Evolutionary conservation across 2,113 vertebrate genomes (phyloP), one percentile per base, ranked within the genome.

Genomic region (Datnioides undecimradiatus): DNA sequence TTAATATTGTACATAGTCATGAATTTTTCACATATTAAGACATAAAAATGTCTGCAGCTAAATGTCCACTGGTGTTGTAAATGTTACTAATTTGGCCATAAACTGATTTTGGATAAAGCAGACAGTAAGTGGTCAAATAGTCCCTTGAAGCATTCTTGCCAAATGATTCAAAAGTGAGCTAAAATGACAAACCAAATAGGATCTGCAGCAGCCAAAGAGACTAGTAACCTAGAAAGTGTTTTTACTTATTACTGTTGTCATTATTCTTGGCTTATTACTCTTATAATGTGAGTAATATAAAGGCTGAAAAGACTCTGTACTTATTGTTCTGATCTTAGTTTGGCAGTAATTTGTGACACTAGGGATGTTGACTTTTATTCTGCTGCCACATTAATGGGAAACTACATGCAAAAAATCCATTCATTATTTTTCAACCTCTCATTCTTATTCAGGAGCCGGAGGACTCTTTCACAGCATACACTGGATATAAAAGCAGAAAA

Each of bases 361-460:
- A 9, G 4, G 14, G 43, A 48, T 9, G 19, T 29, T 57, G 48
- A 7, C 43, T 73, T 76, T 65, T 72, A 36, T 73, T 46, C 41
- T 54, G 23, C 25, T 54, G 51, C 71, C 73, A 23, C 54, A 45
- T 63, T 71, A 62, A 62, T 63, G 17, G 49, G 34, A 38, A 83
- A 59, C 54, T 48, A 48, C 41, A 69, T 65, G n/a, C 57, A 75
- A 33, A 63, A 62, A 83, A 83, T 83, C 62, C 6, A 70, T 70
- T 76, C 25, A 80, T 72, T 76, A 55, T 76, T 48, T 48, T 60
- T 59, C 25, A 67, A 82, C 66, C 57, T 83, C 27, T 71, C 49
- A 80, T 86, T 87, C 34, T 74, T 62, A 85, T 85, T 87, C 76
- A 74, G 40, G 46, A 66, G 70, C 73, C 67, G 10, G 23, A 52